phyloP scores from a whole-genome alignment of 2,888 invertebrate genomes.

The Lobophora halterata region DNA sequence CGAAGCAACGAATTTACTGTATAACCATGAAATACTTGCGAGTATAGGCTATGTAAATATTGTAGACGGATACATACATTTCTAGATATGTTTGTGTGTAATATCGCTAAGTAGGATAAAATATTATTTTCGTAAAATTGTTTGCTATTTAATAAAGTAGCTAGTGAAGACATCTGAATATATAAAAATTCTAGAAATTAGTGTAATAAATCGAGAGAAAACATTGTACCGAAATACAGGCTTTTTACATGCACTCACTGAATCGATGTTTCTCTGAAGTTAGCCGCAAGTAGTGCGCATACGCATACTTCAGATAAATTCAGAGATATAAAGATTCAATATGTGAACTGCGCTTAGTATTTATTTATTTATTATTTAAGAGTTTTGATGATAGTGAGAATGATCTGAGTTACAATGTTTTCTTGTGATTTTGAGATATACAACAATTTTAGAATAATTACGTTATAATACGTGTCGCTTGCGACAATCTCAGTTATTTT shows the following conservation, averaged over 20 bases:
- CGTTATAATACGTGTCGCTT: constrained; percentile 27
- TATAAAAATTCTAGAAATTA: constrained; percentile 1
- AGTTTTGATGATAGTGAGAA: not conserved
- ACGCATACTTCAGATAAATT: too few relatives aligned
- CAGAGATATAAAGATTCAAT: too few relatives aligned
- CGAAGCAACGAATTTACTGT: constrained; percentile 33
- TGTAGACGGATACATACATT: constrained; percentile 6
- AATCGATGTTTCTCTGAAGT: too few relatives aligned
- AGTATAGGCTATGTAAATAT: constrained; percentile 14
- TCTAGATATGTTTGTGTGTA: constrained; percentile 11
- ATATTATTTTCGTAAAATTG: constrained; percentile 8
- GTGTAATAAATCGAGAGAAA: constrained; percentile 10
- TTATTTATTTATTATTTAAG: constrained; percentile 18
- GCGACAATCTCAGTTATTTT: constrained; percentile 33
- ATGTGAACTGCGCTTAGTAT: too few relatives aligned
- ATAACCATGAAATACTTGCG: constrained; percentile 21
- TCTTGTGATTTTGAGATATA: constrained; percentile 17
- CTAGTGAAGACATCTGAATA: constrained; percentile 9
- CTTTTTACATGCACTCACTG: not conserved
- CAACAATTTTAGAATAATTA: constrained; percentile 25
- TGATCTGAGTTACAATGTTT: constrained; percentile 23
- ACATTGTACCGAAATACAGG: constrained; percentile 6
- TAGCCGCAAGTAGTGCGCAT: too few relatives aligned
- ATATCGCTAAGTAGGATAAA: constrained; percentile 5
- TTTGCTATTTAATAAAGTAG: constrained; percentile 3